phyloP scores from a whole-genome alignment of 2,888 invertebrate species.

The Lasiommata megera region DNA sequence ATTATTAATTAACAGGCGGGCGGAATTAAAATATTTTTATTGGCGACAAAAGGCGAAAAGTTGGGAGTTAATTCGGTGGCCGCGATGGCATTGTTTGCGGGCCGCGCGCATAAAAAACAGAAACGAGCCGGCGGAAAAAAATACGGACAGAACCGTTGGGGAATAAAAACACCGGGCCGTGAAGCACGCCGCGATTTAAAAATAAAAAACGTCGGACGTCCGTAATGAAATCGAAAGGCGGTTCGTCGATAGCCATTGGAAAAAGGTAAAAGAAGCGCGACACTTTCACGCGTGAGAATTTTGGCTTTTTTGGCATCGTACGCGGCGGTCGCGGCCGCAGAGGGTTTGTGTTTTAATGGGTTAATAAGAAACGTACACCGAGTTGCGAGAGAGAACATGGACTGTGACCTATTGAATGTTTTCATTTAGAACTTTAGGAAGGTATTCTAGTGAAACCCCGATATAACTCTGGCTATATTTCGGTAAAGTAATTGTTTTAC shows the following conservation, averaged over 20 bases:
- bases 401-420: not conserved
- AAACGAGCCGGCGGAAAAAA: conserved; percentile 65
- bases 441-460: no score
- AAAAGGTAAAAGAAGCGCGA: conserved; percentile 73
- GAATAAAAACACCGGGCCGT: conserved; percentile 65
- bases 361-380: conserved; percentile 45
- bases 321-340: conserved; percentile 44
- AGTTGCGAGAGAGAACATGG: not conserved
- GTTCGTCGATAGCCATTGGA: conserved; percentile 79
- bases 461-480: no score
- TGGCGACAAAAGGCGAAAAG: conserved; percentile 76
- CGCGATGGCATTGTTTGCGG: conserved; percentile 79
- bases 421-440: not conserved
- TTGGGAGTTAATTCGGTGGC: conserved; percentile 76
- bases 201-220: conserved; percentile 77
- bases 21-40: conserved; percentile 80
- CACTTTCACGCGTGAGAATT: conserved; percentile 80
- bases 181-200: conserved; percentile 77
- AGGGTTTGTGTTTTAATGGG: conserved; percentile 44
- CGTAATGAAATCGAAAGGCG: conserved; percentile 82
- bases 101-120: conserved; percentile 72
- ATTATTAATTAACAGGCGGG: conserved; percentile 76
- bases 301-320: conserved; percentile 65
- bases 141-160: conserved; percentile 62
- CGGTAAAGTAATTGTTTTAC: no score